Evolutionary conservation across 2,888 invertebrate species (phyloP).

Genomic region (Cephus rjabovi): DNA sequence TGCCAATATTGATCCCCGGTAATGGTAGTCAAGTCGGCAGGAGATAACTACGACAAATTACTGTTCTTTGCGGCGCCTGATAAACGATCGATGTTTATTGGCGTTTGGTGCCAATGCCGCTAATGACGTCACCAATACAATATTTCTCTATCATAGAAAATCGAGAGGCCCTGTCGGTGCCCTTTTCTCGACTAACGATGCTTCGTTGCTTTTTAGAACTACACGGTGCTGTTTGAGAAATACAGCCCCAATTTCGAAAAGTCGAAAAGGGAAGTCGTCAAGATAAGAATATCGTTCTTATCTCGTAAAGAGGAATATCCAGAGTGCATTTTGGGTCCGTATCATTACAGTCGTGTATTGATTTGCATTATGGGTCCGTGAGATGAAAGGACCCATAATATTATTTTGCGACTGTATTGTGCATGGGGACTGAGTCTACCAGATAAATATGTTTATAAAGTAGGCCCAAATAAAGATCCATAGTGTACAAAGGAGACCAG

Average conservation of each 20-base stretch:
- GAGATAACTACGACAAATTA: constrained; percentile 45
- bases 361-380: background rate
- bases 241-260: background rate
- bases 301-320: background rate
- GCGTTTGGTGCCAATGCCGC: constrained; percentile 39
- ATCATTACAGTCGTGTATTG: background rate
- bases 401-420: background rate
- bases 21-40: constrained; percentile 25
- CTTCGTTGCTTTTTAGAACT: background rate
- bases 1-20: constrained; percentile 48
- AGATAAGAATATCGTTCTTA: background rate
- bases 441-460: background rate
- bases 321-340: background rate
- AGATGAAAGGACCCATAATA: background rate
- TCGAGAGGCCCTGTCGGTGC: background rate
- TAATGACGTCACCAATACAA: constrained; percentile 26
- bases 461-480: too few species aligned
- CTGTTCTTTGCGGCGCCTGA: constrained; percentile 33
- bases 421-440: background rate
- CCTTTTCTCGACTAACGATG: background rate
- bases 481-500: background rate
- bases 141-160: background rate
- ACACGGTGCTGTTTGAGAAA: background rate
- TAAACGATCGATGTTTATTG: constrained; percentile 39
- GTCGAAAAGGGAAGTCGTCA: background rate